These are phyloP conservation scores for Apodemia mormo DNA, from an alignment of 2,888 invertebrate species.

Conservation along the genomic window DNA sequence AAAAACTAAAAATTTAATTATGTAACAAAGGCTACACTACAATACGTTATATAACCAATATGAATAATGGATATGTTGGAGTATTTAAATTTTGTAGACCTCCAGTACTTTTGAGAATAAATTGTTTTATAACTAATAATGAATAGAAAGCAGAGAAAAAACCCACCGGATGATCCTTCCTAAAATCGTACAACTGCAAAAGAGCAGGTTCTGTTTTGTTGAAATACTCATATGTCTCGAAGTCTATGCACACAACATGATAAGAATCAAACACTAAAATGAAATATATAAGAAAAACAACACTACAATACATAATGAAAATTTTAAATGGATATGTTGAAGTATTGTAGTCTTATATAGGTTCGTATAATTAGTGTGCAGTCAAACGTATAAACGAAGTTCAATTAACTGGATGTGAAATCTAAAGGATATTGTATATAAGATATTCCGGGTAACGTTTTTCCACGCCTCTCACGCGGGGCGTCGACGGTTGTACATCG, in stretches of 20 bases:
- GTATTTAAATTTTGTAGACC: too few species aligned
- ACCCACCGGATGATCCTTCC: slow-evolving; percentile 44
- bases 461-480: too few species aligned
- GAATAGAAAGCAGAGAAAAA: background rate
- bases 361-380: background rate
- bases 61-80: too few species aligned
- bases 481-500: too few species aligned
- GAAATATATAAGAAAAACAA: background rate
- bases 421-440: slow-evolving; percentile 48
- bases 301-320: background rate
- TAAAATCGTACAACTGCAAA: slow-evolving; percentile 47
- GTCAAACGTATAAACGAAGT: background rate
- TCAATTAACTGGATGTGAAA: background rate
- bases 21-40: too few species aligned
- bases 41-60: too few species aligned
- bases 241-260: slow-evolving; percentile 13
- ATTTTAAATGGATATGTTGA: background rate
- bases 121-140: slow-evolving; percentile 86
- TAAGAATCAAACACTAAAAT: background rate
- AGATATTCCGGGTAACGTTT: background rate
- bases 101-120: slow-evolving; percentile 47
- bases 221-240: slow-evolving; percentile 29
- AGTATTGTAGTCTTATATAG: background rate
- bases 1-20: too few species aligned
- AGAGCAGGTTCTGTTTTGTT: slow-evolving; percentile 38